Conservation (phyloP, 2,888 invertebrate species). For the Oxyscelio sp. region DNA sequence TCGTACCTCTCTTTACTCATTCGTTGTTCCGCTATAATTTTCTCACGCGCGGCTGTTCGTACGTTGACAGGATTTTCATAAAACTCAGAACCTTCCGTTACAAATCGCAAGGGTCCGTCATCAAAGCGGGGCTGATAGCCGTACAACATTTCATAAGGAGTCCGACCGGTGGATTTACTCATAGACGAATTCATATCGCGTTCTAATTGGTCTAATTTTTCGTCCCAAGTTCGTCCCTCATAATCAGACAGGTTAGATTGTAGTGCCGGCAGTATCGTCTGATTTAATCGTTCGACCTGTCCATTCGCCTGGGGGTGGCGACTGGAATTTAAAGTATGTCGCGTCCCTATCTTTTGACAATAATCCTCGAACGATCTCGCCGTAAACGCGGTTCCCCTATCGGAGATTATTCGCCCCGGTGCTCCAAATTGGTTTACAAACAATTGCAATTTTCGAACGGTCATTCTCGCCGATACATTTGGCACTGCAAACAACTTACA, state of each 20-base stretch:
- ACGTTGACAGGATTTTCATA: no score
- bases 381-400: slow-evolving; percentile 65
- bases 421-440: slow-evolving; percentile 68
- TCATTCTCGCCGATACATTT: slow-evolving; percentile 48
- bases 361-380: slow-evolving; percentile 44
- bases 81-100: no score
- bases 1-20: no score
- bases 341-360: slow-evolving; percentile 60
- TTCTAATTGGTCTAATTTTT: neutral
- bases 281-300: slow-evolving; percentile 65
- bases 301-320: slow-evolving; percentile 68
- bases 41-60: no score
- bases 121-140: slow-evolving; percentile 50
- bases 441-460: no score
- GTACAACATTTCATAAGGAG: slow-evolving; percentile 57
- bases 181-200: slow-evolving; percentile 52
- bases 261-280: slow-evolving; percentile 38
- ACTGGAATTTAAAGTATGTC: slow-evolving; percentile 18
- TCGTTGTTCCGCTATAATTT: no score
- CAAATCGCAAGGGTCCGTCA: slow-evolving; percentile 24
- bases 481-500: slow-evolving; percentile 64
- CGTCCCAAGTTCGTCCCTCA: neutral
- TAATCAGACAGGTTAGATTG: neutral
- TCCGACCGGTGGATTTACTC: slow-evolving; percentile 54
- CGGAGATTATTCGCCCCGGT: slow-evolving; percentile 59